Evolutionary conservation across 2,888 invertebrate species (phyloP).

Genomic region (Biston stratarius): DNA sequence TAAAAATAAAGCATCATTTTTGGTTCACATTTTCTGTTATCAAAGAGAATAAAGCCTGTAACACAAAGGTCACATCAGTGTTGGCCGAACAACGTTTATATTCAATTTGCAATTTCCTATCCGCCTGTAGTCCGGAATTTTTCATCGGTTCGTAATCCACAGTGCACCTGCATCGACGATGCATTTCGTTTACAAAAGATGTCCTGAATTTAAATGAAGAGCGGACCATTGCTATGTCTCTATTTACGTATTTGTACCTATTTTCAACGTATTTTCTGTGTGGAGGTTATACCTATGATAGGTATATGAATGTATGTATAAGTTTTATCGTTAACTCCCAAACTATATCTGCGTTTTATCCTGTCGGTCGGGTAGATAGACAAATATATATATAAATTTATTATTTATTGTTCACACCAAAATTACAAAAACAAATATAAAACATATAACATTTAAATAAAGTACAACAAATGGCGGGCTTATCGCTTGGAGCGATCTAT

Average conservation of each 20-base stretch:
- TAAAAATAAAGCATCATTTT: constrained; percentile 16
- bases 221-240: not conserved
- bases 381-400: too few species aligned
- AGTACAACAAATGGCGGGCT: too few species aligned
- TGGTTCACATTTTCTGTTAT: constrained; percentile 18
- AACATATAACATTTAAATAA: too few species aligned
- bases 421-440: too few species aligned
- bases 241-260: not conserved
- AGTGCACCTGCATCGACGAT: constrained; percentile 53
- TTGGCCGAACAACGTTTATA: constrained; percentile 64
- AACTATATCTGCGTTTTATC: too few species aligned
- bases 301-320: too few species aligned
- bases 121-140: constrained; percentile 65
- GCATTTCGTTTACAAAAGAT: constrained; percentile 28
- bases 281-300: too few species aligned
- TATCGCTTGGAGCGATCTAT: too few species aligned
- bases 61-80: constrained; percentile 61
- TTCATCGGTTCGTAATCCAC: constrained; percentile 71
- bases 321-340: too few species aligned
- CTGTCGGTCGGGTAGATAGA: too few species aligned
- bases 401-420: too few species aligned
- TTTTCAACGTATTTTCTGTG: not conserved
- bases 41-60: constrained; percentile 56
- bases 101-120: constrained; percentile 69
- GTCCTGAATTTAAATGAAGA: constrained; percentile 15